These are phyloP conservation scores for Oreochromis niloticus DNA, from an alignment of 2,113 vertebrate species.

Conservation along the genomic window DNA sequence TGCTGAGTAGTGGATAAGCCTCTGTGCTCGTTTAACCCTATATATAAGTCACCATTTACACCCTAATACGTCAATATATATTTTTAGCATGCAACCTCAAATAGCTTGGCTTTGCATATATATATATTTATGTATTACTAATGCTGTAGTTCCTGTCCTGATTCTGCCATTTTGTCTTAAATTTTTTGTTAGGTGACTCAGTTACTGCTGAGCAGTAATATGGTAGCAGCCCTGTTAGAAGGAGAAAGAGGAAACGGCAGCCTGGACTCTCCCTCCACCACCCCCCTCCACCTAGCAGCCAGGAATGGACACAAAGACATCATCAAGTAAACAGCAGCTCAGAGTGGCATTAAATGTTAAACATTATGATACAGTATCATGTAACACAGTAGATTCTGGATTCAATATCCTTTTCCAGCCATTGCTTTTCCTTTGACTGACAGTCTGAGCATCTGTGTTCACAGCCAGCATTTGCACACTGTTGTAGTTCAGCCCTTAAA, in stretches of 20 bases:
- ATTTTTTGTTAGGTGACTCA: conserved; percentile 80
- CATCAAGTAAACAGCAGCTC: conserved; percentile 76
- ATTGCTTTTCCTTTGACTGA: not conserved
- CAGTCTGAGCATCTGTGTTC: not conserved
- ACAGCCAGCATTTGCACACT: not conserved
- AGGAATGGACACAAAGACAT: conserved; percentile 95
- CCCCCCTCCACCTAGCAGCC: conserved; percentile 89
- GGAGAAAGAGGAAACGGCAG: conserved; percentile 79
- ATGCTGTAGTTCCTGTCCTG: not conserved
- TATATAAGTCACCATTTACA: not conserved
- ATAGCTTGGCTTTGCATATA: not conserved
- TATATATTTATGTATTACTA: not conserved
- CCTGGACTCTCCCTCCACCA: conserved; percentile 83
- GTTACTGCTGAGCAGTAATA: conserved; percentile 88
- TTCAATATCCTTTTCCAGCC: not conserved
- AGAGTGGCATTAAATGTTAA: not conserved
- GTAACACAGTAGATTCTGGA: not conserved
- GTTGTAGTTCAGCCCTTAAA: not conserved
- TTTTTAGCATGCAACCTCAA: not conserved
- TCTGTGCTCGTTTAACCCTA: not conserved
- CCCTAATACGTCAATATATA: not conserved
- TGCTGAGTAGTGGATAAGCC: conserved; percentile 10
- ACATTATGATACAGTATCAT: not conserved
- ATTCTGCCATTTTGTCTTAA: not conserved
- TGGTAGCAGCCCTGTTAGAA: conserved; percentile 85